These are phyloP conservation scores for Siphamia tubifer DNA, from an alignment of 2,113 vertebrate genomes.

Conservation along the genomic window DNA sequence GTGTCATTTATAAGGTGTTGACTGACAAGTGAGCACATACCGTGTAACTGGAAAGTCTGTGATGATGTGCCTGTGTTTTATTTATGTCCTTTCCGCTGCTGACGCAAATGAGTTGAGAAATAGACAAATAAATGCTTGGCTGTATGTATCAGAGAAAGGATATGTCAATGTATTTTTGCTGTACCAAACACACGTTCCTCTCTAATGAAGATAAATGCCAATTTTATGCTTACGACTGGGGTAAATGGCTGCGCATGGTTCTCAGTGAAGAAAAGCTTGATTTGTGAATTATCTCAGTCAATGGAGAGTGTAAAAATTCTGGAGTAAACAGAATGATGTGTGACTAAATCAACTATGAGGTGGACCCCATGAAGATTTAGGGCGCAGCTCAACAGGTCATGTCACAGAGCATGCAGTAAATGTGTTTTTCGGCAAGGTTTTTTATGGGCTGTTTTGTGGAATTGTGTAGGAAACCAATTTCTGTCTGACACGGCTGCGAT, in stretches of 20 bases:
- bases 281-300: conserved; percentile 4
- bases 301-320: conserved; percentile 2
- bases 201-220: conserved; percentile 2
- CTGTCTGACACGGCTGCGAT: not conserved
- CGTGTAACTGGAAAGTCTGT: conserved; percentile 25
- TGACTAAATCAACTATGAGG: conserved; percentile 13
- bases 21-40: conserved; percentile 47
- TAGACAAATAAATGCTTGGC: conserved; percentile 21
- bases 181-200: not conserved
- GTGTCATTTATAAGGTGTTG: conserved; percentile 24
- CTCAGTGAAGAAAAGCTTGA: not conserved
- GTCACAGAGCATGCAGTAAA: not conserved
- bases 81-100: conserved; percentile 16
- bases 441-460: conserved; percentile 16
- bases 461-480: not conserved
- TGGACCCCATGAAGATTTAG: no score
- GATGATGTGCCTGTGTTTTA: conserved; percentile 19
- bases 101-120: conserved; percentile 27
- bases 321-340: conserved; percentile 23
- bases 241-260: not conserved
- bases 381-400: conserved; percentile 5
- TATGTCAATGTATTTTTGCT: conserved; percentile 5
- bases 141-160: conserved; percentile 8
- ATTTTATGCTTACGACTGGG: not conserved
- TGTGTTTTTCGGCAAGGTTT: conserved; percentile 16